Conservation (phyloP, 2,888 invertebrate species). For the Lasioglossum oenotherae region DNA sequence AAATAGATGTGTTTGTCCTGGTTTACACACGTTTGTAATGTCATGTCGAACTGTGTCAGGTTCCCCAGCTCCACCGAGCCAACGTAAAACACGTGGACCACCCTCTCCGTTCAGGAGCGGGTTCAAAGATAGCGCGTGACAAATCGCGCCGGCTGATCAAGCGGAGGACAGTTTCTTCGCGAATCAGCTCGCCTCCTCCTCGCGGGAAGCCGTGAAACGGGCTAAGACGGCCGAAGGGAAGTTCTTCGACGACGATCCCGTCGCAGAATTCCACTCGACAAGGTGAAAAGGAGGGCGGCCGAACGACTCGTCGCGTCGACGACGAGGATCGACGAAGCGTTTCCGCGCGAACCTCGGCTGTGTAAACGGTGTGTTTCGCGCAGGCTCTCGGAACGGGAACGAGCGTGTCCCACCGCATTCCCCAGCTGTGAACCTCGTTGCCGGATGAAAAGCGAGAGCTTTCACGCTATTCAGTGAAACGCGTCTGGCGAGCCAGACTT, state of each 20-base stretch:
- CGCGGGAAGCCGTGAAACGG: not conserved
- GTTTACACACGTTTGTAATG: not conserved
- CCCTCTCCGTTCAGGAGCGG: not conserved
- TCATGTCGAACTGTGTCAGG: not conserved
- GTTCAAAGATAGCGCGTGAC: slow-evolving; percentile 3
- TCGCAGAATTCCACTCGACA: slow-evolving; percentile 11
- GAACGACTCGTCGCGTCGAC: not conserved
- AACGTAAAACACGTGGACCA: not conserved
- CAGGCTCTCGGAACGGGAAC: slow-evolving; percentile 16
- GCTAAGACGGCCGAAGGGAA: not conserved
- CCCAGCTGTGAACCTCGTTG: not conserved
- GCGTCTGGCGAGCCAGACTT: not conserved
- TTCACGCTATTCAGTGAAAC: not conserved
- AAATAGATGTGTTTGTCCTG: too few relatives aligned
- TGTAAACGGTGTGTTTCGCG: slow-evolving; percentile 21
- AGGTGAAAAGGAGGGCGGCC: slow-evolving; percentile 4
- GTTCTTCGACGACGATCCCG: not conserved
- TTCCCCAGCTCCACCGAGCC: not conserved
- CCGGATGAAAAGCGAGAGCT: not conserved
- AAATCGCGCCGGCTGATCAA: not conserved
- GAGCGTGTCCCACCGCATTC: not conserved
- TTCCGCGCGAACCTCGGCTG: not conserved
- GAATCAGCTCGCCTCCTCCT: not conserved
- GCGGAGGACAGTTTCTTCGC: not conserved
- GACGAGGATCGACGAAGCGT: slow-evolving; percentile 4